Evolutionary conservation across 2,797 vertebrate species (phyloP), one percentile per base, ranked within the genome.

Genomic region (Potorous gilbertii): DNA sequence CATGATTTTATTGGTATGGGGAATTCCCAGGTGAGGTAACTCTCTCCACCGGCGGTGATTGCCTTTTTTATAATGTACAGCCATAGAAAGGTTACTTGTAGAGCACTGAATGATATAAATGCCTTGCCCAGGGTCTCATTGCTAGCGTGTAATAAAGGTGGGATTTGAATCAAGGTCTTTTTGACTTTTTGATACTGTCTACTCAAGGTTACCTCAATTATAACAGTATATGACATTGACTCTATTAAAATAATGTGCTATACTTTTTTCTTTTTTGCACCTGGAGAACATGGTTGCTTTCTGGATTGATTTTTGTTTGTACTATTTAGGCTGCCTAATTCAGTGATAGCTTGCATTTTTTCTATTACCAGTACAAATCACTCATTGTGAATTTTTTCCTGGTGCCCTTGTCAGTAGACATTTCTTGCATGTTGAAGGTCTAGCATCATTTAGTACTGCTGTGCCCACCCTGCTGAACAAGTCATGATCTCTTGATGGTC

Each of bases 301-400:
- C 52, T 74, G 46, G 18, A 55, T 81, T 40, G 1, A 74, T 52
- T 95, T 91, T 92, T 90, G 95, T 46, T 94, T 29, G 31, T 28
- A 13, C 11, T 94, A n/a, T n/a, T 57, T 55, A 56, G 27, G 55
- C 34, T 56, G 46, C 21, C 66, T 92, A 92, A 91, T 40, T 28
- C 6, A 29, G 27, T 56, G 56, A 28, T 21, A 14, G 0, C 74
- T 95, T 90, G 59, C 59, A 54, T 28, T 34, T 50, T 87, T 94
- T 91, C 29, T 66, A 21, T 95, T 34, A 50, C 46, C 59, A 87
- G 0, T 66, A 56, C 50, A 54, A 87, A 31, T 50, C n/a, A 93
- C 54, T 94, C 91, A 52, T 92, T 56, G 0, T 95, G 90, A 90
- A 18, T 18, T 90, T 96, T 94, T 54, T 46, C 56, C 91, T 52